Evolutionary conservation across 1,140 invertebrate genomes (phyloP), one percentile per base, ranked within the genome.

Genomic region (Drosophila subobscura): DNA sequence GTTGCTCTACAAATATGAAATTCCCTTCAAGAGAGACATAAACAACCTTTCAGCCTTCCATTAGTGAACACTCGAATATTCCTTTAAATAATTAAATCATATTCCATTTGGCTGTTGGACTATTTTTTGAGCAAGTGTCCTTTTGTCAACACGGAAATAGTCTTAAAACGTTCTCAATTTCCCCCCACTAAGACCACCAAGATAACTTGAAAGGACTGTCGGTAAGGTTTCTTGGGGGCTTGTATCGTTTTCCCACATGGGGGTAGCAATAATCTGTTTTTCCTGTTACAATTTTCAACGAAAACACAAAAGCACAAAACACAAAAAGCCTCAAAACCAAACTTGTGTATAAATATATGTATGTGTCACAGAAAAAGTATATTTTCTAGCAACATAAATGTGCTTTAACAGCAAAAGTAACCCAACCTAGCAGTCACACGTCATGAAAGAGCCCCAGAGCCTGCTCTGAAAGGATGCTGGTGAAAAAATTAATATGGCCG

Each of bases 211-310:
- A 68, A 68, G 49, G 50, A n/a, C 50, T 44, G 33, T 67, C 14
- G 33, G 8, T 33, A 8, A 0, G 29, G 20, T 33, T 60, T 60
- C 16, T 47, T 53, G 7, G 8, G 3, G 10, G 3, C 66, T 68
- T 67, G 47, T 60, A 41, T 46, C 45, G 56, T 46, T 68, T 72
- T 54, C 54, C 54, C 63, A 76, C 63, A 79, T 66, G 60, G 47
- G 20, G 81, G 72, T 74, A 74, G 81, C 68, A 86, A 86, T 85
- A 85, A 85, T 85, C 81, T 70, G 81, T 75, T 73, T 77, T 73
- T 68, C 71, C 64, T 73, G 33, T 68, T 57, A 74, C 53, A 63
- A 70, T 80, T 77, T 77, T 45, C 61, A 52, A 59, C 45, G 42
- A 72, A 51, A 72, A 56, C 64, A 52, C 50, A 66, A 60, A 75